Conservation (phyloP, 2,888 invertebrate species). For the Cantharis nigra region DNA sequence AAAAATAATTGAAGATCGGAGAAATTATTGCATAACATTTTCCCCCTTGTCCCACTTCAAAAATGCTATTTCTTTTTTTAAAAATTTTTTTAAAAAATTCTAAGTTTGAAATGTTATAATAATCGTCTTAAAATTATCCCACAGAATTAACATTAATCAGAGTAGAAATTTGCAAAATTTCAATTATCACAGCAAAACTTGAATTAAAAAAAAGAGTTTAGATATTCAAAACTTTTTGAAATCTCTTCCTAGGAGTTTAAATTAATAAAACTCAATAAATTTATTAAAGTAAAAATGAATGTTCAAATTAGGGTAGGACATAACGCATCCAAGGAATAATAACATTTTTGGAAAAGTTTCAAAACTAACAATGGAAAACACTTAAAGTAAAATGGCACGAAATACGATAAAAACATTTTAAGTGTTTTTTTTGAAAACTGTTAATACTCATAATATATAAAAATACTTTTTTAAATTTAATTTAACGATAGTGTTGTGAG, state of each 20-base stretch:
- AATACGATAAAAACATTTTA: constrained; percentile 20
- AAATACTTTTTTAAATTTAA: constrained; percentile 26
- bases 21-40: too few relatives aligned
- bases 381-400: constrained; percentile 30
- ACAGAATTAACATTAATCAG: neutral
- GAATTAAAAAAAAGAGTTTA: neutral
- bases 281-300: neutral
- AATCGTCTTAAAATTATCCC: too few relatives aligned
- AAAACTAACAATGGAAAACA: constrained; percentile 16
- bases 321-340: neutral
- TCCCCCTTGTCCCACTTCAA: too few relatives aligned
- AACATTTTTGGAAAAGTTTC: neutral
- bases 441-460: constrained; percentile 20
- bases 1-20: neutral
- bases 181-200: neutral
- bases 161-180: neutral
- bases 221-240: neutral
- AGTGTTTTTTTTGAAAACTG: constrained; percentile 10
- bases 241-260: neutral
- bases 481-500: neutral
- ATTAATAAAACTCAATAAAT: neutral
- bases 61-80: too few relatives aligned
- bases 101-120: too few relatives aligned
- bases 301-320: neutral
- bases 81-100: too few relatives aligned